Base-by-base conservation (phyloP, 1,140 invertebrate genomes). In the Sycobia sp. region DNA sequence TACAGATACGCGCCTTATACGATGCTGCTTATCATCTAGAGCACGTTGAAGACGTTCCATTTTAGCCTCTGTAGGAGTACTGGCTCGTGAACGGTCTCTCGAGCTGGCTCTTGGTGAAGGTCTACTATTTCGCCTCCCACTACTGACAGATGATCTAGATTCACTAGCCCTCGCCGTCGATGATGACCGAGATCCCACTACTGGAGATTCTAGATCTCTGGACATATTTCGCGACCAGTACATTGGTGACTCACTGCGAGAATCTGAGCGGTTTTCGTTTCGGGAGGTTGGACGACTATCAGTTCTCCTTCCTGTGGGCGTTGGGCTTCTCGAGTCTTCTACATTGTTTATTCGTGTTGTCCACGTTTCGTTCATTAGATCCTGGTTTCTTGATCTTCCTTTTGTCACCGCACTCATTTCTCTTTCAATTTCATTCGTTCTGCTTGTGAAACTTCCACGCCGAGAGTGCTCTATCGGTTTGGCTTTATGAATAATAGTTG, bases 101-200 rank as follows among this genome's bases (percentile, higher is more conserved):
- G 79, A 80, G 41, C 44, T 79, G 0, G 74, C 73, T 54, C 76
- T 69, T 5, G 71, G 73, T 0, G 63, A 54, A 29, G 71, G 67
- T 68, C 39, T 67, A 66, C 66, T 72, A 8, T 46, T 32, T 62
- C 47, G 67, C 7, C n/a, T 38, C 9, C 27, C n/a, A 38, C 16
- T 51, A 32, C 29, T 32, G 5, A 32, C 4, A 16, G 13, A 20
- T 14, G 44, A 11, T 49, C 53, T 44, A 16, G 18, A 36, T 10
- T 62, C 58, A 11, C 14, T 47, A 4, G n/a, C 32, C 8, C 36
- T 51, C 2, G 50, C 38, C 2, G 10, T 47, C 4, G 59, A 54
- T 0, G 41, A 62, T 22, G 50, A 65, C 62, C 32, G 16, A 10
- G 66, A 54, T 32, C 44, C 54, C 32, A 59, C 32, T 38, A 47